Base-by-base conservation (phyloP, 2,113 vertebrate species). In the Corythoichthys haematopterus region DNA sequence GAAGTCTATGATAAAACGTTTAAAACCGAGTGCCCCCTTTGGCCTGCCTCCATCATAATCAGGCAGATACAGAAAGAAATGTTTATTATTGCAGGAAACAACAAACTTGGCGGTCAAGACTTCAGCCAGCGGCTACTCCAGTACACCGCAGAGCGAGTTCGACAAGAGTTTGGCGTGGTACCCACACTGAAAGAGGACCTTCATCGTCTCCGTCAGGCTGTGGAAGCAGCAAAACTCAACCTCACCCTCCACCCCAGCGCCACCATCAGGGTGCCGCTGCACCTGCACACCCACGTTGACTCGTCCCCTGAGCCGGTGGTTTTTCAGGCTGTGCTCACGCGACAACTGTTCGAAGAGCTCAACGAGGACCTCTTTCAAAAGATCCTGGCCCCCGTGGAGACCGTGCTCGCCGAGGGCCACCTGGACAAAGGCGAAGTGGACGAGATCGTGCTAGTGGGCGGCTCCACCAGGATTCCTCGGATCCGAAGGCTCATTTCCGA, bases 61-160 rank as follows among this genome's bases (percentile, higher is more conserved):
- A 40, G 38, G 38, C 38, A 40, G 38, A 40, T 40, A 40, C 38
- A 6, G 38, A 40, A 40, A 10, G 12, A 20, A 28, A 2, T 7
- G 15, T 40, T 37, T 45, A 46, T 63, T 70, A 45, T 2, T n/a
- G 13, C 62, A 98, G 97, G 96, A 68, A 99, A 98, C 81, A 99
- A 97, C 86, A 95, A 98, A 80, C 91, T 99, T 14, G 97, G 97
- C 72, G 97, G 97, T 35, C 97, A 99, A 66, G 97, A 99, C 86
- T 98, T 99, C 89, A 98, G 95, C 80, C 96, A 98, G 82, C 89
- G 96, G 65, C 71, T 99, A 80, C 87, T 98, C 72, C 94, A 94
- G 84, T 92, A 94, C 71, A 85, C 93, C 1, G 93, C 90, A 3
- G 91, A 94, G 64, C 87, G 84, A 61, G 92, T 96, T 15, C 86